phyloP scores from a whole-genome alignment of 2,797 vertebrate species.

The Antennarius maculatus region DNA sequence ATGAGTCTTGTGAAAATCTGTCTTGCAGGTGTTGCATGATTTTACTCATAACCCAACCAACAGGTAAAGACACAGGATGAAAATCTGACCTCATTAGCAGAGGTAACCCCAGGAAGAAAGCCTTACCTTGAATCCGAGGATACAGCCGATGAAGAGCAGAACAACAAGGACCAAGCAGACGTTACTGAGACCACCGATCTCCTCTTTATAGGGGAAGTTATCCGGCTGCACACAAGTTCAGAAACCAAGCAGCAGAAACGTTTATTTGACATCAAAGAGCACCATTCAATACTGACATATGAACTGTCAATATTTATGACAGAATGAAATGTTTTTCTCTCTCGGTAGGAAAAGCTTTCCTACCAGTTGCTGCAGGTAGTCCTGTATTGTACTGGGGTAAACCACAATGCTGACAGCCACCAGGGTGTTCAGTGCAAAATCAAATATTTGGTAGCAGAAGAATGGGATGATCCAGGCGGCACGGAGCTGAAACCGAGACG shows the following conservation, averaged over 20 bases:
- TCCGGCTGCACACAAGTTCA: conserved; percentile 81
- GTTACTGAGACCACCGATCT: conserved; percentile 90
- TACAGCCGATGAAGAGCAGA: conserved; percentile 91
- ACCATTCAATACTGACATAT: background rate
- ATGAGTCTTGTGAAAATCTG: too few relatives aligned
- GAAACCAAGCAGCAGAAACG: background rate
- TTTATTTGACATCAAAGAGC: background rate
- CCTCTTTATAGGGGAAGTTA: conserved; percentile 94
- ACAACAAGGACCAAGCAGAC: conserved; percentile 90
- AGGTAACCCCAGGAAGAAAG: background rate
- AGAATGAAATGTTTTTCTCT: background rate
- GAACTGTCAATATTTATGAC: background rate
- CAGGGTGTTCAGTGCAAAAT: conserved; percentile 93
- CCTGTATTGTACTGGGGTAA: conserved; percentile 93
- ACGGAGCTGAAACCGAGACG: conserved; percentile 83
- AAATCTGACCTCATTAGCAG: background rate
- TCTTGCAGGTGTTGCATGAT: too few relatives aligned
- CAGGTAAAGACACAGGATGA: too few relatives aligned
- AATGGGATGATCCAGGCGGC: conserved; percentile 97
- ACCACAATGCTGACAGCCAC: conserved; percentile 93
- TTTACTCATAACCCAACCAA: too few relatives aligned
- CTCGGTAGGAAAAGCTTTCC: conserved; percentile 23
- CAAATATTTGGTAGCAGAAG: conserved; percentile 98
- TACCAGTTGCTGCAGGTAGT: conserved; percentile 94
- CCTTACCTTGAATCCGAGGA: conserved; percentile 93